phyloP scores from a whole-genome alignment of 2,797 vertebrate genomes.

The Oryzias dopingdopingensis region DNA sequence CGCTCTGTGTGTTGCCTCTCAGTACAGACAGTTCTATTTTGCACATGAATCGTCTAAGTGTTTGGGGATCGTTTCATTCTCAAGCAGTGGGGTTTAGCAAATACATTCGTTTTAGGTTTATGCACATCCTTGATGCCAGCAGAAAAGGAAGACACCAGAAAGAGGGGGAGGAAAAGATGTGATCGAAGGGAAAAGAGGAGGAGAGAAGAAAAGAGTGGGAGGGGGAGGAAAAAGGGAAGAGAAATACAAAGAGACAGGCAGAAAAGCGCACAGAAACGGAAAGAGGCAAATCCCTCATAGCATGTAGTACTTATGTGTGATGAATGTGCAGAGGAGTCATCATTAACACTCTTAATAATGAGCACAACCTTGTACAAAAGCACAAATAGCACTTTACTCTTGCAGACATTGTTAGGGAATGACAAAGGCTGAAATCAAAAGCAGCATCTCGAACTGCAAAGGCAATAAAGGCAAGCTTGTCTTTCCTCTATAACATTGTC shows the following conservation, averaged over 20 bases:
- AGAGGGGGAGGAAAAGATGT: conserved; percentile 17
- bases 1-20: conserved; percentile 46
- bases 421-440: conserved; percentile 41
- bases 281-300: conserved; percentile 49
- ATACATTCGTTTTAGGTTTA: conserved; percentile 70
- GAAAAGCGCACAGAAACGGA: conserved; percentile 31
- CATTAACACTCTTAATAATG: conserved; percentile 56
- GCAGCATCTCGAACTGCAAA: conserved; percentile 14
- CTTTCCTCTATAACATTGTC: conserved; percentile 30
- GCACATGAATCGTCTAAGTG: conserved; percentile 62
- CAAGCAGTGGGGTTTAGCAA: conserved; percentile 70
- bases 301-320: conserved; percentile 46
- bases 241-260: conserved; percentile 54
- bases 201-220: conserved; percentile 1
- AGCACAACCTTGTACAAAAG: conserved; percentile 39
- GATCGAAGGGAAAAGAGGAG: conserved; percentile 19
- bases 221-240: conserved; percentile 21
- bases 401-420: conserved; percentile 45
- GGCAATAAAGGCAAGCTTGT: conserved; percentile 21
- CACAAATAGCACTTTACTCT: conserved; percentile 52
- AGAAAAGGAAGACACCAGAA: conserved; percentile 18
- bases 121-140: conserved; percentile 61
- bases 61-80: conserved; percentile 69
- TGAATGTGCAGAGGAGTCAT: conserved; percentile 45
- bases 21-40: conserved; percentile 62